Evolutionary conservation across 1,140 invertebrate genomes (phyloP).

Genomic region (Helicorthomorpha holstii): DNA sequence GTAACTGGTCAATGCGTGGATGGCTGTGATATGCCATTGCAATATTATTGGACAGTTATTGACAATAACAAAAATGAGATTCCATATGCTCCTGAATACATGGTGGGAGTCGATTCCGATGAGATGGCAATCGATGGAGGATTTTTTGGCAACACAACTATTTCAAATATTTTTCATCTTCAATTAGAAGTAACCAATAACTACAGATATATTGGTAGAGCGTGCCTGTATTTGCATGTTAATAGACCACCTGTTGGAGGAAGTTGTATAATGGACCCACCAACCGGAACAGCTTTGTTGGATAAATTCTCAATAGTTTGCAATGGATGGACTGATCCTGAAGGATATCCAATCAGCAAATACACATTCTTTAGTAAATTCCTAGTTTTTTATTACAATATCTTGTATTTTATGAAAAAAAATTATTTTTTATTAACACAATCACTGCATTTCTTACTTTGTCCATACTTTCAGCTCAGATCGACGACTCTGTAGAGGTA

Average conservation of each 20-base stretch:
- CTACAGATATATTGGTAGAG: slow-evolving; percentile 13
- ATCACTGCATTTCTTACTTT: neutral
- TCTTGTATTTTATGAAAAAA: no score
- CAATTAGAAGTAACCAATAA: no score
- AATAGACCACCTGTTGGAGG: slow-evolving; percentile 19
- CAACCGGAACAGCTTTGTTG: slow-evolving; percentile 14
- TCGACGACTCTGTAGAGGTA: neutral
- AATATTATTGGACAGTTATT: slow-evolving; percentile 17
- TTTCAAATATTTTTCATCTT: slow-evolving; percentile 12
- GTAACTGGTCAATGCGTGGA: slow-evolving; percentile 16
- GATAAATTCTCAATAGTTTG: slow-evolving; percentile 16
- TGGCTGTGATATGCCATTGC: slow-evolving; percentile 15
- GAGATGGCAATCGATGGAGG: slow-evolving; percentile 8
- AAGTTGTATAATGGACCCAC: slow-evolving; percentile 13
- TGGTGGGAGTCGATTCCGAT: slow-evolving; percentile 14
- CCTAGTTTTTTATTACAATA: no score
- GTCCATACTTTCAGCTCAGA: no score
- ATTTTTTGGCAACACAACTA: slow-evolving; percentile 17
- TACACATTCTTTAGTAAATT: neutral
- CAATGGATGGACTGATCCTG: slow-evolving; percentile 16
- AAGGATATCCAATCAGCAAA: slow-evolving; percentile 6
- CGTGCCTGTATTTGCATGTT: slow-evolving; percentile 17
- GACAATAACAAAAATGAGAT: slow-evolving; percentile 13
- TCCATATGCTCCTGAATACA: slow-evolving; percentile 14
- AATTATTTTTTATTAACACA: neutral